Evolutionary conservation across 2,113 vertebrate species (phyloP).

Genomic region (Syngnathus floridae): DNA sequence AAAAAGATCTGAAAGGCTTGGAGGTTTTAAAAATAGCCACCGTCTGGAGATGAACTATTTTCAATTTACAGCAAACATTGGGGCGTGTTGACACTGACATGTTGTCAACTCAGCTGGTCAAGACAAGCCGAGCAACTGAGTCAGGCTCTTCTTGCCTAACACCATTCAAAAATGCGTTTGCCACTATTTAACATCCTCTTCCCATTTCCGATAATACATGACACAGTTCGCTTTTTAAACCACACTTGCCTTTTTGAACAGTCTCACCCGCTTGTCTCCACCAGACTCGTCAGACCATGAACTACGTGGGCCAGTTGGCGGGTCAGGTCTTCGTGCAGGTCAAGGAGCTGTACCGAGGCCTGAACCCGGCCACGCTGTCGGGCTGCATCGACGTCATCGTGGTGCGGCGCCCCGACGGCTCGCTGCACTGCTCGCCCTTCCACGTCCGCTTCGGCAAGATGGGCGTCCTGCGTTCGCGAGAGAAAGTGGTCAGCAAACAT

Average conservation of each 20-base stretch:
- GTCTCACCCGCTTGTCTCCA: not conserved
- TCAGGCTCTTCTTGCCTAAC: not conserved
- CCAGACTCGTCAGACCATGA: slow-evolving; percentile 85
- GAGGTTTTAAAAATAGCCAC: not conserved
- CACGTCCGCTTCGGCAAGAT: slow-evolving; percentile 96
- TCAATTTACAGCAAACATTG: not conserved
- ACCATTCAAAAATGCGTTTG: not conserved
- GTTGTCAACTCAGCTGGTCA: not conserved
- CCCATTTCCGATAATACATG: not conserved
- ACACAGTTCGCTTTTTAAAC: not conserved
- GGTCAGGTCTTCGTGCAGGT: slow-evolving; percentile 96
- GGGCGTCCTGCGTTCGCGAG: slow-evolving; percentile 88
- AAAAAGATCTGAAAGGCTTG: not conserved
- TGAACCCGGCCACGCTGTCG: slow-evolving; percentile 90
- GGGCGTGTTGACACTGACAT: not conserved
- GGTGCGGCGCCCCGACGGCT: slow-evolving; percentile 84
- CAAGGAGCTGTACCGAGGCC: slow-evolving; percentile 92
- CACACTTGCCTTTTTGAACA: not conserved
- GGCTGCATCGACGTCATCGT: slow-evolving; percentile 96
- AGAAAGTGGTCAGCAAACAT: slow-evolving; percentile 80
- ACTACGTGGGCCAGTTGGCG: slow-evolving; percentile 93
- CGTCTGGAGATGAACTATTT: not conserved
- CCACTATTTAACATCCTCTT: not conserved
- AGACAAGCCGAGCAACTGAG: not conserved
- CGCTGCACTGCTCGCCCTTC: slow-evolving; percentile 93